Conservation (phyloP, 2,113 vertebrate species). For the Miniopterus natalensis region DNA sequence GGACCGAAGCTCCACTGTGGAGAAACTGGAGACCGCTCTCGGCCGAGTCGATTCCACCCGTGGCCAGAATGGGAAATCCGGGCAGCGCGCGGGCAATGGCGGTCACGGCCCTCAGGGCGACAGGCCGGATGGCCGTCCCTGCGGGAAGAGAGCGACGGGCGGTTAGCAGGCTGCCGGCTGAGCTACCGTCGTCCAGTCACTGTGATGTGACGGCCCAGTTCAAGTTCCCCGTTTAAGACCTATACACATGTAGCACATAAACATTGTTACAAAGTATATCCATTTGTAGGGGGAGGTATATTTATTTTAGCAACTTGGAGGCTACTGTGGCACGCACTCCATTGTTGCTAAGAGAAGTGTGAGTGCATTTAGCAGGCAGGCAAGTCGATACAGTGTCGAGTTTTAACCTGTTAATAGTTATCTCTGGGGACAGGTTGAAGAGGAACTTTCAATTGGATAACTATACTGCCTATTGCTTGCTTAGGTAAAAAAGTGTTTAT, state of each 20-base stretch:
- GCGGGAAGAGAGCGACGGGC: background rate
- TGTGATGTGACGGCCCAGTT: background rate
- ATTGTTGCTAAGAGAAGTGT: background rate
- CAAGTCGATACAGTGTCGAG: background rate
- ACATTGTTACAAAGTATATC: background rate
- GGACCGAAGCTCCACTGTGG: constrained; percentile 94
- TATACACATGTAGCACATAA: background rate
- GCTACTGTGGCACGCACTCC: background rate
- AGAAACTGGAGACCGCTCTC: constrained; percentile 96
- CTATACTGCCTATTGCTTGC: background rate
- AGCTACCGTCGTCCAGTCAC: background rate
- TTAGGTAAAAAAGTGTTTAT: background rate
- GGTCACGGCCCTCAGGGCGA: constrained; percentile 93
- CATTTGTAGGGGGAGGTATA: constrained; percentile 21
- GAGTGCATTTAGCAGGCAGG: background rate
- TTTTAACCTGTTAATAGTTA: background rate
- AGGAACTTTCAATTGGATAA: background rate
- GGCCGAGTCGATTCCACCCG: constrained; percentile 97
- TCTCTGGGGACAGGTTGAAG: background rate
- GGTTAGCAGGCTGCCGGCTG: background rate
- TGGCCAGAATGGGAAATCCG: constrained; percentile 94
- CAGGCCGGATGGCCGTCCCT: constrained; percentile 96
- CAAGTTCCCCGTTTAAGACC: background rate
- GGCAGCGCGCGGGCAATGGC: constrained; percentile 93
- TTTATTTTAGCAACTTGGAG: constrained; percentile 41